These are phyloP conservation scores for Rutilus rutilus DNA, from an alignment of 2,113 vertebrate genomes.

Conservation along the genomic window DNA sequence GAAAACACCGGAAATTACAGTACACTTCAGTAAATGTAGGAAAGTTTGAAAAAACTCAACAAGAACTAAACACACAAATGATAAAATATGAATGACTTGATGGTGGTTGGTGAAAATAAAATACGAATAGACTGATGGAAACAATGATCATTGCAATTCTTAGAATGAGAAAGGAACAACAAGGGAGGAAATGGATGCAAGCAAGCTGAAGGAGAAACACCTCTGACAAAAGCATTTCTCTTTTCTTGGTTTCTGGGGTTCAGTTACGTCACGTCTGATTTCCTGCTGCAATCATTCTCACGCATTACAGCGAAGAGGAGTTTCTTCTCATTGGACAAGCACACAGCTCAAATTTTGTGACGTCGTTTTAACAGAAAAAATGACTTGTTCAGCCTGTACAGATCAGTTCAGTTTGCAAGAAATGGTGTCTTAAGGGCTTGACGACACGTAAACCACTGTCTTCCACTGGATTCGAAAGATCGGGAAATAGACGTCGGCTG, in stretches of 20 bases:
- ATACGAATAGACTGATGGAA: background rate
- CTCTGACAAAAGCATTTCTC: background rate
- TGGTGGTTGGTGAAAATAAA: constrained; percentile 53
- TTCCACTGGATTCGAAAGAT: too few species aligned
- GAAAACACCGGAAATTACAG: background rate
- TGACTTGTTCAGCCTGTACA: too few species aligned
- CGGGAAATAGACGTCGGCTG: too few species aligned
- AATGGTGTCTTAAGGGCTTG: too few species aligned
- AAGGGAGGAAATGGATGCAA: background rate
- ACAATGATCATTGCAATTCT: background rate
- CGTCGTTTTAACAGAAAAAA: too few species aligned
- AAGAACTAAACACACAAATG: constrained; percentile 1
- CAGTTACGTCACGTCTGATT: background rate
- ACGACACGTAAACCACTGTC: too few species aligned
- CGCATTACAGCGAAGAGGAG: background rate
- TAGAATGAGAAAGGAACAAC: background rate
- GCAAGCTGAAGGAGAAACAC: background rate
- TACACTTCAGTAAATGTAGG: background rate
- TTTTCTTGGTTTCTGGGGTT: background rate
- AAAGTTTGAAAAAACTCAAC: background rate
- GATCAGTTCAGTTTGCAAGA: too few species aligned
- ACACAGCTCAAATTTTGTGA: too few species aligned
- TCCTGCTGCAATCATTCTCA: background rate
- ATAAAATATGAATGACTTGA: constrained; percentile 36
- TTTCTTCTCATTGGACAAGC: background rate